Evolutionary conservation across 1,140 invertebrate genomes (phyloP).

Genomic region (Panagrolaimus sp.): DNA sequence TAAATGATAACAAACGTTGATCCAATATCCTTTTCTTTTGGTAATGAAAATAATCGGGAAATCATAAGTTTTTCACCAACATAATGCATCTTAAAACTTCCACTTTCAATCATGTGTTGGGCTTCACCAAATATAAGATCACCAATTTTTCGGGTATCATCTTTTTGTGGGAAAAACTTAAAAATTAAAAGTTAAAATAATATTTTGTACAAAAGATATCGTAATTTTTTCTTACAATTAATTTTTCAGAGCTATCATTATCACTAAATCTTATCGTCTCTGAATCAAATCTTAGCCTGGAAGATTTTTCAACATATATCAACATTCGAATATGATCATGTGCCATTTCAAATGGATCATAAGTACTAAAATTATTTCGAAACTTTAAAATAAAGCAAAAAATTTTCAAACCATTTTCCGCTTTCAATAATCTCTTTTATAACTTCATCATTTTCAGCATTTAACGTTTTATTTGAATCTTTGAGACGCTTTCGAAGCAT

Average conservation of each 20-base stretch:
- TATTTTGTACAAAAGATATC: not conserved
- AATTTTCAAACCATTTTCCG: not conserved
- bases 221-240: not conserved
- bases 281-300: not conserved
- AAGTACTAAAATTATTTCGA: not conserved
- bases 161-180: not conserved
- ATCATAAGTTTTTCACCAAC: not conserved
- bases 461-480: not conserved
- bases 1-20: not conserved
- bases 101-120: not conserved
- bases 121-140: not conserved
- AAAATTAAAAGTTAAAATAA: not conserved
- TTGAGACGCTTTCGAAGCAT: conserved; percentile 1
- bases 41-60: not conserved
- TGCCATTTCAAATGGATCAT: not conserved
- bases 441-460: not conserved
- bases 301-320: not conserved
- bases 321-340: not conserved
- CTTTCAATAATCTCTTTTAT: not conserved
- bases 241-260: not conserved
- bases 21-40: not conserved
- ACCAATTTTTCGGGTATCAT: not conserved
- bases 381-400: not conserved
- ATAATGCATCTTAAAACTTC: not conserved
- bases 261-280: not conserved